Percentiles rank a stretch among this genome's conserved stretches.
Evolutionary conservation across 2,113 vertebrate genomes (phyloP).

Genomic region (Alces alces): DNA sequence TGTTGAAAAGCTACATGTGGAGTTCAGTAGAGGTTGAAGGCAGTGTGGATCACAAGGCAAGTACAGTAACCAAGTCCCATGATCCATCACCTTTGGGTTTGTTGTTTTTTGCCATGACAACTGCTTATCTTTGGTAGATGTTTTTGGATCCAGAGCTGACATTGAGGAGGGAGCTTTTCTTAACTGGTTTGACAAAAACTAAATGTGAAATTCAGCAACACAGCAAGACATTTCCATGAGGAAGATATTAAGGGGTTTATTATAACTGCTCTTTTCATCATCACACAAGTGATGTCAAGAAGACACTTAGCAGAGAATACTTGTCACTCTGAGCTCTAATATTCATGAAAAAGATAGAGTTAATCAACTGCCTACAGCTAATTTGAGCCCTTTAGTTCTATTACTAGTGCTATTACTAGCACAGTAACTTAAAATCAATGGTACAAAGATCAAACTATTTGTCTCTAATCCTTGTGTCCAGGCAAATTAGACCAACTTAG

Average conservation of each 20-base stretch:
- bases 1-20: constrained; percentile 79
- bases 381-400: neutral
- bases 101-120: constrained; percentile 82
- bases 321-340: neutral
- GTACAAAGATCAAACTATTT: neutral
- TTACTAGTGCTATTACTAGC: neutral
- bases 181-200: constrained; percentile 19
- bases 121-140: constrained; percentile 80
- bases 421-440: neutral
- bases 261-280: neutral
- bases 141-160: constrained; percentile 66
- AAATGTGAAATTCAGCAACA: constrained; percentile 13
- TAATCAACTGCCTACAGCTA: neutral
- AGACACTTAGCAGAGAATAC: neutral
- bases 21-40: constrained; percentile 70
- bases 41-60: constrained; percentile 63
- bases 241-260: neutral
- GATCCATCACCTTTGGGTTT: constrained; percentile 70
- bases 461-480: neutral
- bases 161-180: constrained; percentile 76
- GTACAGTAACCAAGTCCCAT: constrained; percentile 58
- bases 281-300: neutral
- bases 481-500: neutral
- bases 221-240: neutral
- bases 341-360: neutral